Evolutionary conservation across 2,888 invertebrate species (phyloP).

Genomic region (Exocentrus adspersus): DNA sequence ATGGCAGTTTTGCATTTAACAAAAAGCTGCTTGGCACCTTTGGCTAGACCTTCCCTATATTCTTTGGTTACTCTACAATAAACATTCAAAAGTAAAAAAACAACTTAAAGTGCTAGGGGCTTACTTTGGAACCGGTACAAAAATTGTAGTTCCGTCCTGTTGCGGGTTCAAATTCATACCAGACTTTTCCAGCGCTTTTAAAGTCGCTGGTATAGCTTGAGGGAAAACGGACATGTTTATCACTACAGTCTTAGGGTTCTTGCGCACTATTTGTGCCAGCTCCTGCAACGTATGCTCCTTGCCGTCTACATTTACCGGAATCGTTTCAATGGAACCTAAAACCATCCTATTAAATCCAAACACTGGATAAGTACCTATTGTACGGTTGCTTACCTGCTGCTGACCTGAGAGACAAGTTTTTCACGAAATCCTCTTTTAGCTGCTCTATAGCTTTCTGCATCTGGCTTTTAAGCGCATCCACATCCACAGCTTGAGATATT

Average conservation of each 20-base stretch:
- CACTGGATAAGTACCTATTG: slow-evolving; percentile 15
- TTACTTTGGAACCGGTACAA: slow-evolving; percentile 88
- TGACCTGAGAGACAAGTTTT: slow-evolving; percentile 83
- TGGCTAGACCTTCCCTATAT: slow-evolving; percentile 87
- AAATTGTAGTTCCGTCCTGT: slow-evolving; percentile 92
- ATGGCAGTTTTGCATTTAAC: slow-evolving; percentile 82
- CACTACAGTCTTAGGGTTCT: slow-evolving; percentile 86
- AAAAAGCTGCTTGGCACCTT: slow-evolving; percentile 85
- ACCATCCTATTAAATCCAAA: too few species aligned
- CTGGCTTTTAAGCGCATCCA: slow-evolving; percentile 73
- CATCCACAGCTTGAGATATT: slow-evolving; percentile 76
- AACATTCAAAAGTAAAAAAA: too few species aligned
- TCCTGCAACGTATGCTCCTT: slow-evolving; percentile 86
- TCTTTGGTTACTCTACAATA: slow-evolving; percentile 82
- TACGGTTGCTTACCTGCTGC: slow-evolving; percentile 68
- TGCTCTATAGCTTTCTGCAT: slow-evolving; percentile 74
- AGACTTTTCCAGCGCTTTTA: slow-evolving; percentile 80
- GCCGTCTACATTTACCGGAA: slow-evolving; percentile 80
- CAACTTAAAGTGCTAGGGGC: slow-evolving; percentile 41
- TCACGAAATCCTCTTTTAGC: slow-evolving; percentile 82
- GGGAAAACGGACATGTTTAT: slow-evolving; percentile 87
- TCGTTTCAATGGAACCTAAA: slow-evolving; percentile 79
- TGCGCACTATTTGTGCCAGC: slow-evolving; percentile 86
- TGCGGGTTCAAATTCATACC: slow-evolving; percentile 94
- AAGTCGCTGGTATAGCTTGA: slow-evolving; percentile 82